phyloP scores from a whole-genome alignment of 1,140 invertebrate species.

The Papilio machaon region DNA sequence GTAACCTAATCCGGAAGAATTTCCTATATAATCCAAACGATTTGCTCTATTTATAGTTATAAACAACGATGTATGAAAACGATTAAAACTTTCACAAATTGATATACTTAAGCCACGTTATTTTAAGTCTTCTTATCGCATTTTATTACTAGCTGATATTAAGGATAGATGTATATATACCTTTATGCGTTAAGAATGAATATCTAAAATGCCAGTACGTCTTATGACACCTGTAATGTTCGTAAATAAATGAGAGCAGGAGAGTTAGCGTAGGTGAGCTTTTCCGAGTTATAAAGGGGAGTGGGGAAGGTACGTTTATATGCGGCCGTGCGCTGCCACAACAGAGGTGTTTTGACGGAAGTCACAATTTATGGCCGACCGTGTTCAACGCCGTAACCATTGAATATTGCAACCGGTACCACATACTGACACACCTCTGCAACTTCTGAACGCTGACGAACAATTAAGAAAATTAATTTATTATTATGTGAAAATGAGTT shows the following conservation, averaged over 20 bases:
- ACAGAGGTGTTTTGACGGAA: conserved; percentile 50
- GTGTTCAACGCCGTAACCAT: conserved; percentile 44
- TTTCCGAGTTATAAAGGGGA: conserved; percentile 35
- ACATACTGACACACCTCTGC: background rate
- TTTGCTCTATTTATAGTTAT: too few relatives aligned
- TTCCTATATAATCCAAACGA: too few relatives aligned
- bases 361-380: conserved; percentile 48
- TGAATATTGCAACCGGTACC: conserved; percentile 52
- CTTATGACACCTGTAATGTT: conserved; percentile 44
- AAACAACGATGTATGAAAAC: too few relatives aligned
- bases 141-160: too few relatives aligned
- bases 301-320: conserved; percentile 47
- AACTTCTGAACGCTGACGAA: conserved; percentile 19
- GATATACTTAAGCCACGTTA: too few relatives aligned
- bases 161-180: too few relatives aligned
- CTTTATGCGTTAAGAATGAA: background rate
- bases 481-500: too few relatives aligned
- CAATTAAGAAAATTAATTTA: too few relatives aligned
- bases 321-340: conserved; percentile 44
- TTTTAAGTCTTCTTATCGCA: too few relatives aligned
- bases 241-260: conserved; percentile 53
- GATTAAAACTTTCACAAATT: too few relatives aligned
- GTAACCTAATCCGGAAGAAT: too few relatives aligned
- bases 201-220: background rate
- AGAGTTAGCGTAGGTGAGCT: background rate